A percentile compares a stretch with the other conserved stretches of the same genome.
phyloP scores from a whole-genome alignment of 2,888 invertebrate genomes.

The Linyphia triangularis region DNA sequence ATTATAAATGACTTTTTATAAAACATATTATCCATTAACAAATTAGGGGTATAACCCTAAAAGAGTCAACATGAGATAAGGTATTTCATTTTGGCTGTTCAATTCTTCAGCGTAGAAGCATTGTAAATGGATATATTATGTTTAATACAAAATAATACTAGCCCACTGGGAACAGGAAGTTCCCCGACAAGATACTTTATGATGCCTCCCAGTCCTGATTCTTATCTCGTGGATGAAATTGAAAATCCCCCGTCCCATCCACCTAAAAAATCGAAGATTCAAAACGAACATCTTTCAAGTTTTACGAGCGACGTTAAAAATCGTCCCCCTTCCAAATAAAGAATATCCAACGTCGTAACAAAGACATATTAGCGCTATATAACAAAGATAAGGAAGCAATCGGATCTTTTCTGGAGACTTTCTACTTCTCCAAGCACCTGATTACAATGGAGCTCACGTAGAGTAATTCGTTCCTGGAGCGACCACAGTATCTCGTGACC shows the following conservation, averaged over 20 bases:
- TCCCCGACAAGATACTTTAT: conserved; percentile 47
- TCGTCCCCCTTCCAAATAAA: conserved; percentile 49
- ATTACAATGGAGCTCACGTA: conserved; percentile 72
- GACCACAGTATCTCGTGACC: conserved; percentile 71
- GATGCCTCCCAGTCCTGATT: conserved; percentile 44
- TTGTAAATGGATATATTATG: background rate
- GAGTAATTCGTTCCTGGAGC: conserved; percentile 71
- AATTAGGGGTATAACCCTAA: background rate
- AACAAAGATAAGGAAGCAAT: conserved; percentile 64
- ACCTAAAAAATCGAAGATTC: conserved; percentile 36
- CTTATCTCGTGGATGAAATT: conserved; percentile 51
- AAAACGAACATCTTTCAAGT: conserved; percentile 58
- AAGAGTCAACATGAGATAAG: background rate
- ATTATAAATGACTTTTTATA: too few relatives aligned
- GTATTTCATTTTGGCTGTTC: background rate
- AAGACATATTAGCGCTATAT: conserved; percentile 68
- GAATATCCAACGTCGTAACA: conserved; percentile 62
- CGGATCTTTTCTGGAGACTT: conserved; percentile 36
- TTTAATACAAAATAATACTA: conserved; percentile 15
- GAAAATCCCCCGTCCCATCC: conserved; percentile 43
- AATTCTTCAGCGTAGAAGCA: background rate
- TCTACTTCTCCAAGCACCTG: conserved; percentile 61
- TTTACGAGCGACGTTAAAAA: conserved; percentile 65
- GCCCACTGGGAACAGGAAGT: background rate
- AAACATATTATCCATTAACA: background rate